Evolutionary conservation across 2,797 vertebrate genomes (phyloP).

Genomic region (Enteromius paludinosus): DNA sequence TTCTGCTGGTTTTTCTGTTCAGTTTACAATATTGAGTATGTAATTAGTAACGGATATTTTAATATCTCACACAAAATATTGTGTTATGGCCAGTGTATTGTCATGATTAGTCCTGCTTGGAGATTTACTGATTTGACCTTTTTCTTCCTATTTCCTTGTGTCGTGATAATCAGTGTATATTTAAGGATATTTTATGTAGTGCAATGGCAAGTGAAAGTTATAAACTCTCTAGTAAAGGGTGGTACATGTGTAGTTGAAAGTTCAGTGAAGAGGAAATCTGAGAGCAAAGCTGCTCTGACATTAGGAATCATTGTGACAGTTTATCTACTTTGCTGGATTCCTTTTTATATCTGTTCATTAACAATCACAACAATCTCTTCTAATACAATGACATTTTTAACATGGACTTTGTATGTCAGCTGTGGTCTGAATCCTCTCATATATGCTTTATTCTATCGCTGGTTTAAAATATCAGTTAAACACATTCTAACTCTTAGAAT

Average conservation of each 20-base stretch:
- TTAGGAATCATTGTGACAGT: constrained; percentile 2
- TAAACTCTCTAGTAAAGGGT: constrained; percentile 7
- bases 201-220: constrained; percentile 2
- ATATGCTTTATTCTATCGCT: constrained; percentile 15
- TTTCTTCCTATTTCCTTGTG: constrained; percentile 6
- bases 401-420: neutral
- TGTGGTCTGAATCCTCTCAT: neutral
- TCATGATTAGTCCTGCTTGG: neutral
- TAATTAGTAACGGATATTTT: constrained; percentile 37
- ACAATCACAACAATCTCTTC: too few relatives aligned
- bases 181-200: constrained; percentile 22
- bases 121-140: neutral
- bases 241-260: neutral
- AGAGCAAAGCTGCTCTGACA: constrained; percentile 20
- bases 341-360: too few relatives aligned
- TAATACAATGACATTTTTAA: neutral
- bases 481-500: neutral
- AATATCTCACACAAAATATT: constrained; percentile 28
- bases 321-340: too few relatives aligned
- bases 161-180: neutral
- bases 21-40: neutral
- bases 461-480: constrained; percentile 24
- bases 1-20: constrained; percentile 65
- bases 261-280: constrained; percentile 17
- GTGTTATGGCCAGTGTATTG: constrained; percentile 62